Conservation (phyloP, 2,113 vertebrate genomes). For the Bufo gargarizans region DNA sequence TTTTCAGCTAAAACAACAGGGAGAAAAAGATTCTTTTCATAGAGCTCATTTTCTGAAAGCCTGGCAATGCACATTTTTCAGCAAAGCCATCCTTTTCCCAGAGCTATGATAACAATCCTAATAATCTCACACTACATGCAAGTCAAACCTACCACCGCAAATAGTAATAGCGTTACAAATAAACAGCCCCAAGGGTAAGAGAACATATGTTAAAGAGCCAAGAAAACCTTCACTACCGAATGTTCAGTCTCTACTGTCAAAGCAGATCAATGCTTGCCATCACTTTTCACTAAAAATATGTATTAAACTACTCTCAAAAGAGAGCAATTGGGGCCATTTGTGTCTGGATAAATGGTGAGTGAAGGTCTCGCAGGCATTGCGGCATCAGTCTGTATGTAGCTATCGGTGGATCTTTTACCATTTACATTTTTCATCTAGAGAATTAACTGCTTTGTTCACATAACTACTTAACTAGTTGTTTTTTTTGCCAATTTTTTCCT, state of each 20-base stretch:
- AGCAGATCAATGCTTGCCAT: constrained; percentile 7
- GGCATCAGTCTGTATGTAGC: not conserved
- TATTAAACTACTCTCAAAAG: not conserved
- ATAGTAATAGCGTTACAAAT: constrained; percentile 26
- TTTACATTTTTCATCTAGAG: not conserved
- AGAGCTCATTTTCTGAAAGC: constrained; percentile 16
- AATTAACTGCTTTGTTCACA: not conserved
- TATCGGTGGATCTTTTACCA: not conserved
- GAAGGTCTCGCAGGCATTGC: not conserved
- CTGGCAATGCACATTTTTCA: constrained; percentile 31
- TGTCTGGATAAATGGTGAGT: not conserved
- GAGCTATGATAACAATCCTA: constrained; percentile 28
- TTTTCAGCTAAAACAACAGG: constrained; percentile 39
- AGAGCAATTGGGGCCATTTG: not conserved
- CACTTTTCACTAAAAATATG: not conserved
- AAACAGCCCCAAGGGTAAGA: constrained; percentile 24
- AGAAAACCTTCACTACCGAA: not conserved
- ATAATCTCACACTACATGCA: not conserved
- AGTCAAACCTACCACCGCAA: not conserved
- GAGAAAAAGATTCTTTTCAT: constrained; percentile 10
- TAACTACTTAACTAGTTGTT: no score
- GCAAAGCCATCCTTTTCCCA: constrained; percentile 19
- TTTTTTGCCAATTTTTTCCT: not conserved
- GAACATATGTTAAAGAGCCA: constrained; percentile 1
- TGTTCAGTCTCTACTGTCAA: not conserved